Base-by-base conservation (phyloP, 1,140 invertebrate genomes). In the Mesaphorura yosii region DNA sequence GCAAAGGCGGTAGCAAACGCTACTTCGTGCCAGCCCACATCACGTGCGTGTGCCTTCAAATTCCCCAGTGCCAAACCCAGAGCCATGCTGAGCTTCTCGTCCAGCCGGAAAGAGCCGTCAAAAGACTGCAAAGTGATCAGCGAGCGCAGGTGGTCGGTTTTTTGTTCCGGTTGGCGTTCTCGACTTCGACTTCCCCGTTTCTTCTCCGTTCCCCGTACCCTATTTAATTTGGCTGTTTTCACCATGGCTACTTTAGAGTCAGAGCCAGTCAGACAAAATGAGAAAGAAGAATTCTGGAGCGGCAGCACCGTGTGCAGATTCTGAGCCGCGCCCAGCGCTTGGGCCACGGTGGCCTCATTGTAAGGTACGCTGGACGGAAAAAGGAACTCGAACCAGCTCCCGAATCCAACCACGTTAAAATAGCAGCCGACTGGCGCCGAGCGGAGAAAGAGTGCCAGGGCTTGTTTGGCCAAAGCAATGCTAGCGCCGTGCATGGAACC, bases 361-460 rank as follows among this genome's bases (percentile, higher is more conserved):
- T 58, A 58, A 12, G n/a, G 22, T 20, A 28, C 34, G 38, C 56
- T 58, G n/a, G 20, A 7, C n/a, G 19, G 17, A 49, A 57, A 57
- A 3, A 56, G 29, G 19, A 19, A 10, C 23, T 55, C 25, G 28
- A 40, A 58, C 5, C 3, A 31, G n/a, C 23, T 34, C 10, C 56
- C 56, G 47, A 58, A 58, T 6, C 53, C 47, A 37, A 54, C 17
- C 10, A 57, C 47, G 29, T 58, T 58, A 31, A 57, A 58, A 34
- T 50, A 44, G 27, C 45, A 55, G 44, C 39, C 25, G 15, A 22
- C 28, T 10, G 56, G 56, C 3, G 56, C 17, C 2, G 56, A 58
- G 34, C 51, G 56, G 7, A 58, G 47, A 20, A 58, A 53, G 5
- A 58, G 17, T 34, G 7, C 10, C 12, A 46, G 22, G 7, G 44